Conservation (phyloP, 2,888 invertebrate genomes). For the Drosophila emarginata region DNA sequence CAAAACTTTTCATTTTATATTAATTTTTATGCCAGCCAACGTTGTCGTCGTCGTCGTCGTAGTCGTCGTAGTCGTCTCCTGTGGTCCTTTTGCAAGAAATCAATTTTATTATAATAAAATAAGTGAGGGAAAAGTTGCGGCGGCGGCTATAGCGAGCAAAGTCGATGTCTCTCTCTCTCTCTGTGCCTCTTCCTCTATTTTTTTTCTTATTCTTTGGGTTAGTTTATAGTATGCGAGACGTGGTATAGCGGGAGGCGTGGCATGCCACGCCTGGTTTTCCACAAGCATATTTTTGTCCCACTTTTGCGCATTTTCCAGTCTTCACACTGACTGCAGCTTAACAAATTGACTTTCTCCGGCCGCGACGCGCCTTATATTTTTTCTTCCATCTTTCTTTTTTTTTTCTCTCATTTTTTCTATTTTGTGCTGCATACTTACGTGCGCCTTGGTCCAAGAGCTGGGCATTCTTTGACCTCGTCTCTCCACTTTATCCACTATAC, state of each 20-base stretch:
- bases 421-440: slow-evolving; percentile 58
- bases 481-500: too few relatives aligned
- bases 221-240: slow-evolving; percentile 54
- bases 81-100: slow-evolving; percentile 53
- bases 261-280: background rate
- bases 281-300: slow-evolving; percentile 62
- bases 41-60: slow-evolving; percentile 39
- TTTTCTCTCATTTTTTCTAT: too few relatives aligned
- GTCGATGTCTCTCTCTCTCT: slow-evolving; percentile 16
- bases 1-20: slow-evolving; percentile 76
- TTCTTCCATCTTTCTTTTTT: too few relatives aligned
- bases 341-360: slow-evolving; percentile 75
- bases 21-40: slow-evolving; percentile 70
- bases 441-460: slow-evolving; percentile 24
- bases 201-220: slow-evolving; percentile 40
- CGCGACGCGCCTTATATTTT: slow-evolving; percentile 59
- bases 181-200: background rate
- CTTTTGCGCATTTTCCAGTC: slow-evolving; percentile 37
- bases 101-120: slow-evolving; percentile 76
- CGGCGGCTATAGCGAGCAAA: background rate
- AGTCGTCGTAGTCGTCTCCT: slow-evolving; percentile 12
- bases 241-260: background rate
- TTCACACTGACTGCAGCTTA: slow-evolving; percentile 62
- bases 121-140: slow-evolving; percentile 63
- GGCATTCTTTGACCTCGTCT: slow-evolving; percentile 17